Evolutionary conservation across 2,113 vertebrate species (phyloP), one percentile per base, ranked within the genome.

Genomic region (Dicaeum eximium): DNA sequence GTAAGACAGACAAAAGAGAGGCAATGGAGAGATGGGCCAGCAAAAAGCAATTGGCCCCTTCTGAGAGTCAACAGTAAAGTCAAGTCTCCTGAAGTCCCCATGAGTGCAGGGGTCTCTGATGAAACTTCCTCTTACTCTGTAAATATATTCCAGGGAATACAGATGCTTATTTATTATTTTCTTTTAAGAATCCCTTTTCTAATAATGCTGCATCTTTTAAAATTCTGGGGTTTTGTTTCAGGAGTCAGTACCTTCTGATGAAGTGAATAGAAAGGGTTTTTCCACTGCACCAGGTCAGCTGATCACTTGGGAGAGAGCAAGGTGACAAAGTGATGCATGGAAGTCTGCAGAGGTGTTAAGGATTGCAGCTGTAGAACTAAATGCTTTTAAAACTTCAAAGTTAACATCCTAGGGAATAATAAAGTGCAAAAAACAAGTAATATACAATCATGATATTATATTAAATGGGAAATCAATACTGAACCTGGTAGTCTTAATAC

Each of bases 381-480:
- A 92, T 89, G 79, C 79, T 96, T 96, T 97, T 97, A 97, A 96
- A 97, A 86, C 90, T 96, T 91, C 65, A 66, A 78, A 85, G 74
- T 83, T 97, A 97, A 95, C 92, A 95, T 94, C 86, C 28, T 9
- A 37, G 86, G 88, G 80, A 95, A 94, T 85, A 97, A 97, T 96
- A 94, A 96, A 97, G 71, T 92, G 86, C 69, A 94, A 95, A 95
- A 61, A 96, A 33, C 84, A 96, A 88, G 74, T 94, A 93, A 94
- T 95, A 96, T 87, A 92, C 69, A 96, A 96, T 94, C 93, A 91
- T 61, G 80, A 79, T 95, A 95, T 95, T 89, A 48, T 75, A 92
- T 88, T 91, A 80, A 86, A 95, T 96, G 79, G 90, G 72, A 97
- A 97, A 96, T 96, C 96, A 97, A 97, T 97, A 77, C 71, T 80